A percentile compares a stretch with the other conserved stretches of the same genome.
Evolutionary conservation across 2,888 invertebrate genomes (phyloP).

Genomic region (Phaedon cochleariae): DNA sequence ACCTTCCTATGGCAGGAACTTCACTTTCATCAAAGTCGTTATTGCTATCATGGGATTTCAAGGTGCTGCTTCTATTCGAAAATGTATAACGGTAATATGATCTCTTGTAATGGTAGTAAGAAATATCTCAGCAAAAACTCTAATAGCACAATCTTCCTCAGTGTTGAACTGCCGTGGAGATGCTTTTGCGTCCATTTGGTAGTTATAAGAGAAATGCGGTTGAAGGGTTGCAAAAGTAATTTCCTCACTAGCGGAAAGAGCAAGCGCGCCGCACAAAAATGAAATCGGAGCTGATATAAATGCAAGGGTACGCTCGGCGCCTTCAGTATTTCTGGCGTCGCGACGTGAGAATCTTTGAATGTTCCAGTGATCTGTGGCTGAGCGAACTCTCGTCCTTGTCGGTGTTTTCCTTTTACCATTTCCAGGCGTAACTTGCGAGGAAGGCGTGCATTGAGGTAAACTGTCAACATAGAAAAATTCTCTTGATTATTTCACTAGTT

Average conservation of each 20-base stretch:
- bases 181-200: no score
- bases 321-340: constrained; percentile 43
- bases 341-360: constrained; percentile 31
- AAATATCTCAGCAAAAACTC: no score
- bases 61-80: no score
- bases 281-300: constrained; percentile 43
- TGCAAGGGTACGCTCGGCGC: constrained; percentile 39
- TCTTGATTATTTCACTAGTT: no score
- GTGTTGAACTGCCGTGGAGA: no score
- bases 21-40: no score
- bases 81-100: no score
- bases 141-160: no score
- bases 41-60: no score
- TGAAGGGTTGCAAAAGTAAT: background rate
- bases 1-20: no score
- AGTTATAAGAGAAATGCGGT: no score
- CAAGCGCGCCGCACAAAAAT: constrained; percentile 38
- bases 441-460: background rate
- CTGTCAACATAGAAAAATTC: background rate
- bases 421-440: background rate
- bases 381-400: background rate
- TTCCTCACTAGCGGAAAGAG: constrained; percentile 6
- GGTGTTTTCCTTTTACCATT: background rate
- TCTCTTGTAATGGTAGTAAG: no score
- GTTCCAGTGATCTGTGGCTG: background rate